Evolutionary conservation across 2,113 vertebrate species (phyloP).

Genomic region (Falcunculus frontatus): DNA sequence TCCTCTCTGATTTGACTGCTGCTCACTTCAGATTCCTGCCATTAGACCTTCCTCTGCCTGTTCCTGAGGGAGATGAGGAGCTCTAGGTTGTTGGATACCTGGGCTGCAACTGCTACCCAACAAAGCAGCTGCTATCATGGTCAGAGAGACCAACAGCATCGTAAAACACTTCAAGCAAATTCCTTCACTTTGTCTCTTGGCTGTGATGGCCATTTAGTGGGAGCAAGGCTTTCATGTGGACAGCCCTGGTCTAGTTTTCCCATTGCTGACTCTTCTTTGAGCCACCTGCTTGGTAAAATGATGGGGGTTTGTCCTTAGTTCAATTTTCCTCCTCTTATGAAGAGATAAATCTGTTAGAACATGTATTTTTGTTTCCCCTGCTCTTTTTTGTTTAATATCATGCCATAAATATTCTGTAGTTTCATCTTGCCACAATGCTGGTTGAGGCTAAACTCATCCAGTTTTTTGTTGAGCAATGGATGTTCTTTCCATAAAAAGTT

Average conservation of each 20-base stretch:
- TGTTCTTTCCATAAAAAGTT: background rate
- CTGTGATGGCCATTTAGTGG: background rate
- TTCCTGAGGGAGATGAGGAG: background rate
- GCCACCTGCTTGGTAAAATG: background rate
- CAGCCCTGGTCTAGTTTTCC: background rate
- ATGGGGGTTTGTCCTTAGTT: background rate
- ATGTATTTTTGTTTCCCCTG: rapidly evolving
- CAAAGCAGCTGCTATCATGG: rapidly evolving
- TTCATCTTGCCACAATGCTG: background rate
- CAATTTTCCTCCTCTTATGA: background rate
- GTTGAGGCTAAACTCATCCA: background rate
- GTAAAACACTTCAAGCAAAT: background rate
- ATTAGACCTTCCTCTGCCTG: background rate
- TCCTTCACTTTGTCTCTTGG: background rate
- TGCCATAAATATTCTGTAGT: background rate
- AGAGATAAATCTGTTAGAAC: background rate
- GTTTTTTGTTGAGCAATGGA: background rate
- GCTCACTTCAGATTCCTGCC: background rate
- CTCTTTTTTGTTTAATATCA: background rate
- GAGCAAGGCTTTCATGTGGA: background rate
- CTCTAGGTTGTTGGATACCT: background rate
- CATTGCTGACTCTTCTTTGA: background rate
- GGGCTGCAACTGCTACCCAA: background rate
- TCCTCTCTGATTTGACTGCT: background rate
- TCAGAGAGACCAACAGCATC: background rate